A percentile compares a stretch with the other conserved stretches of the same genome.
Conservation (phyloP, 2,888 invertebrate genomes). For the Hypselothyrea guttata region DNA sequence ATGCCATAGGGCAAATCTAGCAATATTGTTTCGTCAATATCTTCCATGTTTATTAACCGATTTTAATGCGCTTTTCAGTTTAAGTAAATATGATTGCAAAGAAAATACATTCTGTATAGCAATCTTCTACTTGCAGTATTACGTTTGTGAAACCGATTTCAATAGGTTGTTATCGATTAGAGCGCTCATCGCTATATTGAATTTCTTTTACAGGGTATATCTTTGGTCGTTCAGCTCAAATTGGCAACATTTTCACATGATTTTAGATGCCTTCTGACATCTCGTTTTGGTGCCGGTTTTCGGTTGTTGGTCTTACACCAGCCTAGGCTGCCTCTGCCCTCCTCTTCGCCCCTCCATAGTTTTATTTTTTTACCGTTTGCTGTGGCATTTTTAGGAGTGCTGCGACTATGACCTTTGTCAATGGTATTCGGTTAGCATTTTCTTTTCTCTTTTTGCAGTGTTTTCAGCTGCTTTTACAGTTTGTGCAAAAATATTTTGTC, state of each 20-base stretch:
- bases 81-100: no score
- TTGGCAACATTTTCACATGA: constrained; percentile 39
- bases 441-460: constrained; percentile 17
- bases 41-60: no score
- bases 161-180: no score
- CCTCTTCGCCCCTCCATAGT: constrained; percentile 3
- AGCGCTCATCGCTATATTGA: not conserved
- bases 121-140: no score
- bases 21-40: no score
- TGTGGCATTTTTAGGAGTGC: constrained; percentile 50
- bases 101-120: no score
- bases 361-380: constrained; percentile 27
- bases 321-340: not conserved
- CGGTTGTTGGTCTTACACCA: constrained; percentile 23
- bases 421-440: constrained; percentile 58
- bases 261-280: constrained; percentile 44
- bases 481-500: constrained; percentile 41
- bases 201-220: constrained; percentile 22
- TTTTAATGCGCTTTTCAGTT: no score
- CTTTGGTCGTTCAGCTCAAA: not conserved
- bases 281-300: constrained; percentile 52
- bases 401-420: constrained; percentile 73
- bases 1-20: no score
- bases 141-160: no score
- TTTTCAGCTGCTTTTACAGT: constrained; percentile 34